phyloP scores from a whole-genome alignment of 2,888 invertebrate species.

The Ochropleura plecta region DNA sequence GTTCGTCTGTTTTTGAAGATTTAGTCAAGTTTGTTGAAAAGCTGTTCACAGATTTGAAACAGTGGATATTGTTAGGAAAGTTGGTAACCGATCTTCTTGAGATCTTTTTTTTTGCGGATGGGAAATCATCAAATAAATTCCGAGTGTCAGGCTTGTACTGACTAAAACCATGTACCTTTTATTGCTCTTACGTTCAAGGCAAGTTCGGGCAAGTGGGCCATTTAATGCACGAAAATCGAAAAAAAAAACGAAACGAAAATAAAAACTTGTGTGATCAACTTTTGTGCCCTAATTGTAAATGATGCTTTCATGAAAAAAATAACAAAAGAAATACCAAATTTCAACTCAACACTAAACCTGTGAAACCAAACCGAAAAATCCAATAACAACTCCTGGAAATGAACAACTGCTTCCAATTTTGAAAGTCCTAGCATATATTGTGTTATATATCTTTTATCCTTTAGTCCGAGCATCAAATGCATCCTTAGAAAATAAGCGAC shows the following conservation, averaged over 20 bases:
- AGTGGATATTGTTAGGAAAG: not conserved
- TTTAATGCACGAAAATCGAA: not conserved
- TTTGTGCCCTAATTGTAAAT: not conserved
- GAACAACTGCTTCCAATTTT: conserved; percentile 54
- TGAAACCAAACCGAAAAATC: conserved; percentile 26
- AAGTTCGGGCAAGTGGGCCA: not conserved
- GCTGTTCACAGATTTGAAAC: not conserved
- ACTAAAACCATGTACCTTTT: too few relatives aligned
- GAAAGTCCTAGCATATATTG: conserved; percentile 44
- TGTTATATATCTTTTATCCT: conserved; percentile 55
- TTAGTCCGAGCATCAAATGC: conserved; percentile 67
- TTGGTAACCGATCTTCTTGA: not conserved
- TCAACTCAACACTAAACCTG: not conserved
- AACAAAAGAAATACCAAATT: not conserved
- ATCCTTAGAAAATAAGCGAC: conserved; percentile 68
- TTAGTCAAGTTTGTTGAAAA: not conserved
- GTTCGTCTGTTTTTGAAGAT: not conserved
- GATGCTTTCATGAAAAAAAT: not conserved
- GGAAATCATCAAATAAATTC: too few relatives aligned
- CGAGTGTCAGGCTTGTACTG: too few relatives aligned
- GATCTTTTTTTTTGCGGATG: too few relatives aligned
- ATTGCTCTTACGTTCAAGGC: too few relatives aligned
- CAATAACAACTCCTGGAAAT: conserved; percentile 49
- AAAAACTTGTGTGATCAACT: not conserved
- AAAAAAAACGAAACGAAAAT: too few relatives aligned